phyloP scores from a whole-genome alignment of 2,113 vertebrate genomes.

The Propithecus coquereli region DNA sequence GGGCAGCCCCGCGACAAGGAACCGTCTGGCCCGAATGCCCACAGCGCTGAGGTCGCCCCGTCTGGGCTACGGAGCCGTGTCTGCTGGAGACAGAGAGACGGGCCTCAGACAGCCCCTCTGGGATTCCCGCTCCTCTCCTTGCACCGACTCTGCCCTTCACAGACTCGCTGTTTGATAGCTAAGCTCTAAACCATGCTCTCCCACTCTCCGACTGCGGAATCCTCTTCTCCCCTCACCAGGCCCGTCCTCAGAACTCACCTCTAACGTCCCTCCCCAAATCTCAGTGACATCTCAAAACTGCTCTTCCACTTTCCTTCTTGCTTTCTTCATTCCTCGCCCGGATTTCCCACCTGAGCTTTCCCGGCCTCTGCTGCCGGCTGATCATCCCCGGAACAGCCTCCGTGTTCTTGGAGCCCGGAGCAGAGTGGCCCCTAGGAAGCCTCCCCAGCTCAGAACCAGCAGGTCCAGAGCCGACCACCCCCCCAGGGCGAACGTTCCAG shows the following conservation, averaged over 20 bases:
- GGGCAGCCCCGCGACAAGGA: background rate
- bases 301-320: background rate
- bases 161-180: too few relatives aligned
- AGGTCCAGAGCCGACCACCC: background rate
- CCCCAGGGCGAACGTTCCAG: background rate
- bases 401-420: background rate
- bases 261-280: background rate
- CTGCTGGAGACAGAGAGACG: background rate
- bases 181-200: background rate
- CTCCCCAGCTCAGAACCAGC: background rate
- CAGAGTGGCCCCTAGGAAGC: background rate
- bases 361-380: background rate
- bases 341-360: background rate
- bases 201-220: background rate
- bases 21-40: background rate
- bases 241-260: background rate
- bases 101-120: background rate
- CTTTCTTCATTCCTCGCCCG: background rate
- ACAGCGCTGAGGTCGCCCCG: fast-evolving
- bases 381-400: background rate
- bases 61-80: background rate
- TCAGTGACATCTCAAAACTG: background rate
- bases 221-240: background rate
- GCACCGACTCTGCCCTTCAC: background rate
- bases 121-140: background rate